phyloP scores from a whole-genome alignment of 2,113 vertebrate genomes.

The Phylloscopus trochiloides region DNA sequence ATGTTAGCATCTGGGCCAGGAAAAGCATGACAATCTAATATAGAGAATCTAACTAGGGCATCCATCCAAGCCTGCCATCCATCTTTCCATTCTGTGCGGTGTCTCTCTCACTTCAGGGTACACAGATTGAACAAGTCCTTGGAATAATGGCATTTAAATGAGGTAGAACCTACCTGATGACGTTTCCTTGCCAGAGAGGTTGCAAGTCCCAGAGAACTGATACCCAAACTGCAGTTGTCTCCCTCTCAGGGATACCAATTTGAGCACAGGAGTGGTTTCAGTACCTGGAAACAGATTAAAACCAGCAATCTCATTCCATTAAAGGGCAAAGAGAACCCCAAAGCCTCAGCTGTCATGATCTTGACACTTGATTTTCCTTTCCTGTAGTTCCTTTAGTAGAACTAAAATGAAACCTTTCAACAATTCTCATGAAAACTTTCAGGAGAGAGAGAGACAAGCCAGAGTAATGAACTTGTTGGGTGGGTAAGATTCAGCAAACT shows the following conservation, averaged over 20 bases:
- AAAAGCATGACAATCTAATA: conserved; percentile 29
- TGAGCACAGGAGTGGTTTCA: background rate
- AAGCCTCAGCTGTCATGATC: background rate
- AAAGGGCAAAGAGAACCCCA: background rate
- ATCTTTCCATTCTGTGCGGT: conserved; percentile 42
- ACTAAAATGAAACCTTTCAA: conserved; percentile 13
- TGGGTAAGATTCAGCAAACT: background rate
- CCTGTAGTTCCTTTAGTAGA: background rate
- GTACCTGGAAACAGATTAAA: background rate
- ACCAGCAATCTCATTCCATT: background rate
- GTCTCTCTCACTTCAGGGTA: conserved; percentile 25
- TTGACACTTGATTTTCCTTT: conserved; percentile 15
- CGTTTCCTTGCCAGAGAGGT: background rate
- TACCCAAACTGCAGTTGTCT: background rate
- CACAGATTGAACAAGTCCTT: conserved; percentile 12
- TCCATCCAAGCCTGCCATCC: conserved; percentile 28
- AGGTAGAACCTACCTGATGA: background rate
- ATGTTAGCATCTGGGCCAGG: conserved; percentile 32
- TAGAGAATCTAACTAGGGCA: conserved; percentile 13
- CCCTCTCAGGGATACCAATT: background rate
- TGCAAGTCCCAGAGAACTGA: background rate
- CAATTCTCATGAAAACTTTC: background rate
- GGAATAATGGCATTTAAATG: conserved; percentile 58
- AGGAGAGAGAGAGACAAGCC: background rate
- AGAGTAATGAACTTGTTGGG: background rate